Conservation (phyloP, 92 coral and sea anemone genomes). For the Palythoa grandis region DNA sequence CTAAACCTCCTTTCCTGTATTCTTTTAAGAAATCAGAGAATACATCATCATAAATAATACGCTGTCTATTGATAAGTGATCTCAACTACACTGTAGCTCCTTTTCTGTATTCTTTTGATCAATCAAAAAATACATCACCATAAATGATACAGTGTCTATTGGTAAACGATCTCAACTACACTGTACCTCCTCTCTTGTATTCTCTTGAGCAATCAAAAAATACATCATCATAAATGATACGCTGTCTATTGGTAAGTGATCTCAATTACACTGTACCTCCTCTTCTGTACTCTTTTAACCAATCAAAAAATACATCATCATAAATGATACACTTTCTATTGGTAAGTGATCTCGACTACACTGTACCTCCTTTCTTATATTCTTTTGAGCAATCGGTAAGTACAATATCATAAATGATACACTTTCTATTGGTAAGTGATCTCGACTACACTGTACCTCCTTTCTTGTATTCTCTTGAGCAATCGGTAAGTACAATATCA, state of each 20-base stretch:
- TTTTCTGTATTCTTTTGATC: neutral
- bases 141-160: neutral
- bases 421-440: neutral
- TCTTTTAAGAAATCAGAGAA: neutral
- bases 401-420: neutral
- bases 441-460: neutral
- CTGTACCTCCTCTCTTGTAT: constrained; percentile 41
- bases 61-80: neutral
- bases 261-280: neutral
- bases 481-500: neutral
- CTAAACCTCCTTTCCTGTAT: neutral
- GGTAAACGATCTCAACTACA: too few species aligned
- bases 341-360: neutral
- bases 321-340: neutral
- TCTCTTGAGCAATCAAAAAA: constrained; percentile 71
- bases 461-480: neutral
- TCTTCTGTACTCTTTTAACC: constrained; percentile 2
- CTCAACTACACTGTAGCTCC: neutral
- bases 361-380: neutral
- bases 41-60: neutral
- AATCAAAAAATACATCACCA: neutral
- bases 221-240: neutral
- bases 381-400: neutral
- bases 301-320: neutral
- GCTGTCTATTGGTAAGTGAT: neutral